Evolutionary conservation across 2,888 invertebrate genomes (phyloP).

Genomic region (Nomada ruficornis): DNA sequence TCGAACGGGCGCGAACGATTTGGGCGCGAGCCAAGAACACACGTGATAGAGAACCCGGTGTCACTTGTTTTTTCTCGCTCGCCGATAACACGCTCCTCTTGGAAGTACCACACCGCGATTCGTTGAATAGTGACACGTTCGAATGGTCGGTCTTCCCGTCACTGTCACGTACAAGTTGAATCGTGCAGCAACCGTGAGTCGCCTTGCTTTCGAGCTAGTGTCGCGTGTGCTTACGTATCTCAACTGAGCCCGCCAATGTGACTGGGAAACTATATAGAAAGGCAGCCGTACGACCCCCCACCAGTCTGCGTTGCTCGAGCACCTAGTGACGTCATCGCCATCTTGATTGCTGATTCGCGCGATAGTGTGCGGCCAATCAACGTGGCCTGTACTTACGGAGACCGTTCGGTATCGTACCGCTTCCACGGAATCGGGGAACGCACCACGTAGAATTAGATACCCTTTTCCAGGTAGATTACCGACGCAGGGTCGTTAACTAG

Average conservation of each 20-base stretch:
- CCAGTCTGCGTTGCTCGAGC: slow-evolving; percentile 45
- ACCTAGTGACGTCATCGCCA: slow-evolving; percentile 78
- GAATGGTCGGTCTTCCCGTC: slow-evolving; percentile 11
- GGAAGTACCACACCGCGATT: slow-evolving; percentile 8
- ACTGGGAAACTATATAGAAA: slow-evolving; percentile 80
- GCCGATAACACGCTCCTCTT: slow-evolving; percentile 25
- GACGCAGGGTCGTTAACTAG: slow-evolving; percentile 49
- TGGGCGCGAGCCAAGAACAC: slow-evolving; percentile 22
- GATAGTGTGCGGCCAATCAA: slow-evolving; percentile 72
- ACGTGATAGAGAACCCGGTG: slow-evolving; percentile 3
- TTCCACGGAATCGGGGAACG: slow-evolving; percentile 67
- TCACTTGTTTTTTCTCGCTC: not conserved
- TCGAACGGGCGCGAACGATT: not conserved
- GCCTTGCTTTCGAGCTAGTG: slow-evolving; percentile 5
- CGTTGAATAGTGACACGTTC: not conserved
- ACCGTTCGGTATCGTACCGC: slow-evolving; percentile 32
- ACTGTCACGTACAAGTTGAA: slow-evolving; percentile 55
- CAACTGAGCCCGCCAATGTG: slow-evolving; percentile 81
- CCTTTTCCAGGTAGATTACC: slow-evolving; percentile 70
- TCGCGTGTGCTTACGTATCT: slow-evolving; percentile 58
- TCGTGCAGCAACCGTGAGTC: slow-evolving; percentile 1
- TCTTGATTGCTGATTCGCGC: slow-evolving; percentile 78
- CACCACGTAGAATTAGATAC: slow-evolving; percentile 68
- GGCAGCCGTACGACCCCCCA: slow-evolving; percentile 66
- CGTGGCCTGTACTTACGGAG: slow-evolving; percentile 40